Percentiles rank a stretch among this genome's conserved stretches.
phyloP scores from a whole-genome alignment of 2,888 invertebrate genomes.

The Flexamia atlantica region DNA sequence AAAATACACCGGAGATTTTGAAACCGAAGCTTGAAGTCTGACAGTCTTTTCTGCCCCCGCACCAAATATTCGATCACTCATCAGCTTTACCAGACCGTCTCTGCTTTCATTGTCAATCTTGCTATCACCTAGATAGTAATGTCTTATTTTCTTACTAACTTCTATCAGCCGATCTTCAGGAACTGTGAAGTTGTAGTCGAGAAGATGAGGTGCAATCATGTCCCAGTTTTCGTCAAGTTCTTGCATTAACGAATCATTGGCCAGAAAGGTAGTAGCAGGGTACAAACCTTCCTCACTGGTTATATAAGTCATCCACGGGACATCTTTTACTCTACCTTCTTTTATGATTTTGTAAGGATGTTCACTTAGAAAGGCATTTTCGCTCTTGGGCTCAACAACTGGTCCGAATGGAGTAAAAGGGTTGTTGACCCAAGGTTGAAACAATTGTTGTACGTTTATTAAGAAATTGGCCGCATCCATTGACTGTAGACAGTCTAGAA shows the following conservation, averaged over 20 bases:
- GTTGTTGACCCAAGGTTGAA: constrained; percentile 78
- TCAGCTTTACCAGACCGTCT: no score
- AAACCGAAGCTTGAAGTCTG: constrained; percentile 22
- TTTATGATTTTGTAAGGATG: constrained; percentile 81
- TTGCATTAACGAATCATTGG: constrained; percentile 10
- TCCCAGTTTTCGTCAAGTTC: constrained; percentile 68
- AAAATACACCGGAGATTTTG: constrained; percentile 43
- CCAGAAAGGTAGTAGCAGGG: constrained; percentile 78
- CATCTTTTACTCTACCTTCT: constrained; percentile 79
- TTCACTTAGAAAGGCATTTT: constrained; percentile 80
- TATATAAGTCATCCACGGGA: constrained; percentile 84
- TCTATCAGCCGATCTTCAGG: constrained; percentile 60
- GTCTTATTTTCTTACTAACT: constrained; percentile 67
- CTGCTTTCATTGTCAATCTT: no score
- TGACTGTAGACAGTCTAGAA: constrained; percentile 32
- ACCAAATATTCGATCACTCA: constrained; percentile 17
- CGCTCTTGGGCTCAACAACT: constrained; percentile 78
- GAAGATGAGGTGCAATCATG: constrained; percentile 69
- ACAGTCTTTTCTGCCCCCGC: constrained; percentile 9
- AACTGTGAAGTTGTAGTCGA: constrained; percentile 70
- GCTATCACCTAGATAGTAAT: constrained; percentile 67
- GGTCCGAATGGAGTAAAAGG: constrained; percentile 80
- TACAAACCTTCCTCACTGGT: constrained; percentile 86
- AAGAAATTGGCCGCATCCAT: constrained; percentile 78
- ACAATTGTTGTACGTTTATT: constrained; percentile 79